phyloP scores from a whole-genome alignment of 2,113 vertebrate species.

The Emydocephalus ijimae region DNA sequence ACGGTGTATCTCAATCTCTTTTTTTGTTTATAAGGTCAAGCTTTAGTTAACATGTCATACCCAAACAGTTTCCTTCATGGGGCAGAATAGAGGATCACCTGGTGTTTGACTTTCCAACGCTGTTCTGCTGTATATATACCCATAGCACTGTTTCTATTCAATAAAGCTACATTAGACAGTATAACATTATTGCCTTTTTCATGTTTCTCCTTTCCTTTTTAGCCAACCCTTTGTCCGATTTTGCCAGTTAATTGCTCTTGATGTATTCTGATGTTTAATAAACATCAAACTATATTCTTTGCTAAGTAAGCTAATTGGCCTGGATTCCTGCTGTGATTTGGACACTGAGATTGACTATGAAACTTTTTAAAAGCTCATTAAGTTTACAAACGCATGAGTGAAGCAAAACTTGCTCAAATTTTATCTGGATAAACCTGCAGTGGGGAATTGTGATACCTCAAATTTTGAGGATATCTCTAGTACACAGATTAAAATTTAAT shows the following conservation, averaged over 20 bases:
- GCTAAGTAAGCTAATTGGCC: background rate
- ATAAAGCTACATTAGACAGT: background rate
- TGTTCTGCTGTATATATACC: background rate
- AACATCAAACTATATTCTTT: background rate
- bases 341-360: background rate
- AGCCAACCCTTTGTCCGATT: background rate
- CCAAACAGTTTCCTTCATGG: background rate
- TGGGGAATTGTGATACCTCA: background rate
- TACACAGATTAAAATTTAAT: background rate
- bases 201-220: background rate
- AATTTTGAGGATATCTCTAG: background rate
- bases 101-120: background rate
- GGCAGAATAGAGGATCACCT: background rate
- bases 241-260: background rate
- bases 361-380: background rate
- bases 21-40: background rate
- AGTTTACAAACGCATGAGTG: background rate
- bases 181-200: background rate
- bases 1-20: background rate
- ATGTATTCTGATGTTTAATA: background rate
- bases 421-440: background rate
- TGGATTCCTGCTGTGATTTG: background rate
- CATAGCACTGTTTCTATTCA: background rate
- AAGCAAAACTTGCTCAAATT: background rate
- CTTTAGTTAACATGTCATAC: background rate